These are phyloP conservation scores for Setipinna tenuifilis DNA, from an alignment of 2,797 vertebrate genomes.

Conservation along the genomic window DNA sequence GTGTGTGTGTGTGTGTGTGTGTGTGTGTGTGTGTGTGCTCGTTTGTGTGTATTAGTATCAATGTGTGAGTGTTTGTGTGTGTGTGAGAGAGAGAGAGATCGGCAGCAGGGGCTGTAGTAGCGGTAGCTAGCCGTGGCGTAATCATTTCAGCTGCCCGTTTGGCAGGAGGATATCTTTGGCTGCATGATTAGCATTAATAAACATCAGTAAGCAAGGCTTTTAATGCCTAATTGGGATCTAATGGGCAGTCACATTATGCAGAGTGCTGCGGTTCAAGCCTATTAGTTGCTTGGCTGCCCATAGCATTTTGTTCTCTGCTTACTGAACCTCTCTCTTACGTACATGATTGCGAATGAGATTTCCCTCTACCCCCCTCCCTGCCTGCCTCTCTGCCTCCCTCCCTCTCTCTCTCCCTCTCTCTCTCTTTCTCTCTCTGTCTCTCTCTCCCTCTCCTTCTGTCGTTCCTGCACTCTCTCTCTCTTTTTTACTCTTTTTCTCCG, in stretches of 20 bases:
- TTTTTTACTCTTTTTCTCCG: background rate
- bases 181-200: constrained; percentile 81
- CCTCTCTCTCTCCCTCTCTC: constrained; percentile 55
- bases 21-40: too few relatives aligned
- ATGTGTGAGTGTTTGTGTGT: too few relatives aligned
- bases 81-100: too few relatives aligned
- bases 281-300: constrained; percentile 85
- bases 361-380: constrained; percentile 51
- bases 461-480: background rate
- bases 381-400: constrained; percentile 44
- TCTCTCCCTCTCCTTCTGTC: background rate
- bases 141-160: constrained; percentile 59
- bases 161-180: constrained; percentile 73
- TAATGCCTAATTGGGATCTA: constrained; percentile 82
- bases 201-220: constrained; percentile 78
- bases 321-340: constrained; percentile 64
- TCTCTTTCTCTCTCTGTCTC: constrained; percentile 29
- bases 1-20: too few relatives aligned
- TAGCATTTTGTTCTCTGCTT: constrained; percentile 76
- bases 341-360: constrained; percentile 71
- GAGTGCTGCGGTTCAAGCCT: constrained; percentile 81
- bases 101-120: background rate
- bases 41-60: too few relatives aligned
- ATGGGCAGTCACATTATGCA: constrained; percentile 82
- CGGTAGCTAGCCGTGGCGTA: background rate